Evolutionary conservation across 2,113 vertebrate genomes (phyloP), one percentile per base, ranked within the genome.

Genomic region (Syrrhaptes paradoxus): DNA sequence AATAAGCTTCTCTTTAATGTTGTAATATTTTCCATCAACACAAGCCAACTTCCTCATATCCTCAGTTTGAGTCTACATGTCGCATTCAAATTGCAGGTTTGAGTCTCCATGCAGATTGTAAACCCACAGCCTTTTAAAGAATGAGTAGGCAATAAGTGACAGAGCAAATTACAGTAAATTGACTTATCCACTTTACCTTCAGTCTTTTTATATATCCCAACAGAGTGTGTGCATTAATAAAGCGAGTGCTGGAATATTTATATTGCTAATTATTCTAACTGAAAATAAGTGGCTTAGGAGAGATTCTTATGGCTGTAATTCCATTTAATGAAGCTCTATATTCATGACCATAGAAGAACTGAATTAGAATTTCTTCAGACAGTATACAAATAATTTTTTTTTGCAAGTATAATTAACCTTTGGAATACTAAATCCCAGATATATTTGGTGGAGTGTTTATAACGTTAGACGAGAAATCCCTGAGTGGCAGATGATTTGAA

Each of bases 151-250:
- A 68, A 52, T 62, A 79, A 31, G 45, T 48, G 57, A 82, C 85
- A 86, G 29, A 84, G 26, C 85, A 94, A 82, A 89, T 63, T 57
- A 36, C 6, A 90, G 78, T 65, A 82, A 89, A 95, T 87, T 80
- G 25, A 41, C 25, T 82, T 71, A 94, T 9, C 32, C 28, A 57
- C n/a, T 85, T 76, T 83, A 85, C 17, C 6, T 68, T 77, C 65
- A 43, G 5, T 52, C 25, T 52, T 63, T 92, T 93, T 81, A 73
- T 58, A n/a, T 62, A 72, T 85, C n/a, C 34, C 67, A 68, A 31
- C 28, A 75, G 77, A 85, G 6, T 49, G 15, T 41, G 9, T 57
- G 20, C 75, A 70, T 90, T 91, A 83, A 61, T 82, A 90, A 73
- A 49, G 16, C 0, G 1, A 85, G 83, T 51, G 41, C 25, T 76